Percentiles rank a stretch among this genome's conserved stretches.
Evolutionary conservation across 2,113 vertebrate genomes (phyloP).

Genomic region (Pitta sordida): DNA sequence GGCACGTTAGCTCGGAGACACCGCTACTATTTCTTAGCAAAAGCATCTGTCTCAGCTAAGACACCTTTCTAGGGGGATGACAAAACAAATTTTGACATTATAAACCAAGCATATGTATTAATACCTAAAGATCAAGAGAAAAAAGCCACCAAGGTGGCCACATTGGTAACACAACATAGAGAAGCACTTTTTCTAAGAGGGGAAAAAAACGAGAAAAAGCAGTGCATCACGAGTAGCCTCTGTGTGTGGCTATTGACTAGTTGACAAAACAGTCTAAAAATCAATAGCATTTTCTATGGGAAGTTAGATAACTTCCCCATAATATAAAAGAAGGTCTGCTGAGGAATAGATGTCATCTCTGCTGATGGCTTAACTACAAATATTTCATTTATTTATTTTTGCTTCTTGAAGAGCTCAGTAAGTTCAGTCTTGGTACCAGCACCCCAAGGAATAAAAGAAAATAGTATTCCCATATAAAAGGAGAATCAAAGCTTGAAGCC

Average conservation of each 20-base stretch:
- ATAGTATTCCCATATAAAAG: background rate
- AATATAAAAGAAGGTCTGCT: conserved; percentile 26
- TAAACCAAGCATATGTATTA: background rate
- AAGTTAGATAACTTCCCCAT: conserved; percentile 68
- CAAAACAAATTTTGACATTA: background rate
- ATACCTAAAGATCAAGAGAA: background rate
- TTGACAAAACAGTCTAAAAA: conserved; percentile 73
- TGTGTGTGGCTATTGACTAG: conserved; percentile 65
- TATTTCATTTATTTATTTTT: conserved; percentile 58
- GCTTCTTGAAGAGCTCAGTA: conserved; percentile 24
- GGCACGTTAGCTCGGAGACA: background rate
- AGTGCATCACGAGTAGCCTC: background rate
- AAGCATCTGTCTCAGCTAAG: background rate
- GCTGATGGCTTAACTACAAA: conserved; percentile 50
- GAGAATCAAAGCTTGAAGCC: background rate
- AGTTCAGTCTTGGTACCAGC: background rate
- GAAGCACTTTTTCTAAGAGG: background rate
- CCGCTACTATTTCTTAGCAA: background rate
- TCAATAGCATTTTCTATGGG: conserved; percentile 73
- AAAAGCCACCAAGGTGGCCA: background rate
- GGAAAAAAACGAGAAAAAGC: background rate
- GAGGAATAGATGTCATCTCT: conserved; percentile 45
- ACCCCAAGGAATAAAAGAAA: conserved; percentile 41
- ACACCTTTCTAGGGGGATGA: background rate
- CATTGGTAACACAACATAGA: background rate